A percentile compares a stretch with the other conserved stretches of the same genome.
phyloP scores from a whole-genome alignment of 2,797 vertebrate genomes.

The Pteropus rufus region DNA sequence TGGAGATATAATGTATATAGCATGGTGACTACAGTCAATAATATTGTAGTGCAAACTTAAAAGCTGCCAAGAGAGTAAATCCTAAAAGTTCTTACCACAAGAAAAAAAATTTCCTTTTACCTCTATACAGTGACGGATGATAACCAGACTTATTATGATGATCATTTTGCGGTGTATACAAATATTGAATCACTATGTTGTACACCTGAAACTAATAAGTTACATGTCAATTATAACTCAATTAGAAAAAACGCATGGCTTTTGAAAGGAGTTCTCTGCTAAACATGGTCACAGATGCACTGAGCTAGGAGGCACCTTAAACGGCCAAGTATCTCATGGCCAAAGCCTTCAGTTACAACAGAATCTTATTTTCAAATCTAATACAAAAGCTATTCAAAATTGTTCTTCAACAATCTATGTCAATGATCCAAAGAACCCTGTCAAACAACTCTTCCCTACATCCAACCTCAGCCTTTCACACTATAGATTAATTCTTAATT shows the following conservation, averaged over 20 bases:
- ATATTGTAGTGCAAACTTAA: not conserved
- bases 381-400: conserved; percentile 9
- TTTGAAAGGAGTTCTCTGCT: conserved; percentile 41
- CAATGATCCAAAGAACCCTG: not conserved
- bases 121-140: not conserved
- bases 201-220: not conserved
- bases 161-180: not conserved
- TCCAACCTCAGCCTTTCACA: not conserved
- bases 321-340: not conserved
- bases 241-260: not conserved
- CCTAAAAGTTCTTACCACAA: not conserved
- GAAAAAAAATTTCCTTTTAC: not conserved
- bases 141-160: not conserved
- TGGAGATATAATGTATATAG: not conserved
- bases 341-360: conserved; percentile 11
- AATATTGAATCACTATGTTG: not conserved
- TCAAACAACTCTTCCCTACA: conserved; percentile 31
- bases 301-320: conserved; percentile 23
- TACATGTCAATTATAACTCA: not conserved
- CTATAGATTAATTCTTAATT: not conserved
- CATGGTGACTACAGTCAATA: not conserved
- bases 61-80: not conserved
- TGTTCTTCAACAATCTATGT: conserved; percentile 35
- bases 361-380: conserved; percentile 42
- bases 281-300: conserved; percentile 15